Evolutionary conservation across 2,888 invertebrate species (phyloP).

Genomic region (Proisotoma minuta): DNA sequence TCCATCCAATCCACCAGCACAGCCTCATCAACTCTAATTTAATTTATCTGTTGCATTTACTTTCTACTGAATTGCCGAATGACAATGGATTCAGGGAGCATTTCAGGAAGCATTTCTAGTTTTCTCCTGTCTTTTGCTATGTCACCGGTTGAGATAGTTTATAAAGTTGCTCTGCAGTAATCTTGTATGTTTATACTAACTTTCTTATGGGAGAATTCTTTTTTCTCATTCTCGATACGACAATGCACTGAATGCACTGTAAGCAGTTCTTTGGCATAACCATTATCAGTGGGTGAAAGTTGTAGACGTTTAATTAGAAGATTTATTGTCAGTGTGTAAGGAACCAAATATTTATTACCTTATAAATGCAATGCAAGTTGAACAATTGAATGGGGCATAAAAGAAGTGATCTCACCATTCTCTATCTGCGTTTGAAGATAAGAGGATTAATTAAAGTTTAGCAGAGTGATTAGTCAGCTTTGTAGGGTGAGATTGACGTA

Average conservation of each 20-base stretch:
- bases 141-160: too few species aligned
- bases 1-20: too few species aligned
- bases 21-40: too few species aligned
- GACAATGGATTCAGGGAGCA: too few species aligned
- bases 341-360: too few species aligned
- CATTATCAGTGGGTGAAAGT: background rate
- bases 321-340: constrained; percentile 10
- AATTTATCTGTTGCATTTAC: background rate
- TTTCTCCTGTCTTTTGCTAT: too few species aligned
- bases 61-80: background rate
- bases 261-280: background rate
- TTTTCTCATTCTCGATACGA: background rate
- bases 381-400: too few species aligned
- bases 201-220: background rate
- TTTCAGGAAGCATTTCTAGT: too few species aligned
- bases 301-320: background rate
- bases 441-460: constrained; percentile 16
- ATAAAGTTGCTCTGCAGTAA: too few species aligned
- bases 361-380: too few species aligned
- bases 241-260: background rate
- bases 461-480: constrained; percentile 3
- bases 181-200: too few species aligned
- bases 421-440: background rate
- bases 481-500: background rate
- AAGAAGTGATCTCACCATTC: too few species aligned